Evolutionary conservation across 2,113 vertebrate species (phyloP).

Genomic region (Apodemus speciosus): DNA sequence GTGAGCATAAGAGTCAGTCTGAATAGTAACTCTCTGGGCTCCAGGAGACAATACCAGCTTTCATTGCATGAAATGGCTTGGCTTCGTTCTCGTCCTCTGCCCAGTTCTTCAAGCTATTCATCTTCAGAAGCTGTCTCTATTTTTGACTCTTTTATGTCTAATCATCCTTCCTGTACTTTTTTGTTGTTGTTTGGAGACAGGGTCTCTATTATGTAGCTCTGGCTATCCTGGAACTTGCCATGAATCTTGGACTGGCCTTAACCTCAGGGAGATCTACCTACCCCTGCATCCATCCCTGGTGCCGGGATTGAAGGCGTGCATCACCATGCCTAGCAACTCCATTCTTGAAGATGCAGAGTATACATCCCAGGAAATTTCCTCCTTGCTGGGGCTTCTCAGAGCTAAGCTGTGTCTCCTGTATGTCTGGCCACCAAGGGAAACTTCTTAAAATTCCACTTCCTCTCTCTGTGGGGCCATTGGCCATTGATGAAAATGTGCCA

Average conservation of each 20-base stretch:
- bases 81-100: not conserved
- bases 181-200: not conserved
- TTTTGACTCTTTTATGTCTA: not conserved
- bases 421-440: not conserved
- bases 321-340: not conserved
- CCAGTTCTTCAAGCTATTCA: not conserved
- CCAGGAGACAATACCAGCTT: constrained; percentile 21
- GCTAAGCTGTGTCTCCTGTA: not conserved
- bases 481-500: not conserved
- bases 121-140: constrained; percentile 19
- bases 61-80: not conserved
- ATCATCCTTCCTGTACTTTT: not conserved
- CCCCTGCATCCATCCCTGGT: not conserved
- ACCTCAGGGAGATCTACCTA: not conserved
- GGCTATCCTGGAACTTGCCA: not conserved
- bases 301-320: not conserved
- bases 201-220: not conserved
- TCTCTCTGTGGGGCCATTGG: not conserved
- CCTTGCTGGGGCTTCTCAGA: not conserved
- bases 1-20: constrained; percentile 62
- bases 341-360: constrained; percentile 8
- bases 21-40: constrained; percentile 8
- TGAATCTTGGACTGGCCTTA: too few relatives aligned
- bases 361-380: not conserved
- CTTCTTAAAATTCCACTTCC: not conserved